Conservation (phyloP, 1,140 invertebrate species). For the Protaetia brevitarsis region DNA sequence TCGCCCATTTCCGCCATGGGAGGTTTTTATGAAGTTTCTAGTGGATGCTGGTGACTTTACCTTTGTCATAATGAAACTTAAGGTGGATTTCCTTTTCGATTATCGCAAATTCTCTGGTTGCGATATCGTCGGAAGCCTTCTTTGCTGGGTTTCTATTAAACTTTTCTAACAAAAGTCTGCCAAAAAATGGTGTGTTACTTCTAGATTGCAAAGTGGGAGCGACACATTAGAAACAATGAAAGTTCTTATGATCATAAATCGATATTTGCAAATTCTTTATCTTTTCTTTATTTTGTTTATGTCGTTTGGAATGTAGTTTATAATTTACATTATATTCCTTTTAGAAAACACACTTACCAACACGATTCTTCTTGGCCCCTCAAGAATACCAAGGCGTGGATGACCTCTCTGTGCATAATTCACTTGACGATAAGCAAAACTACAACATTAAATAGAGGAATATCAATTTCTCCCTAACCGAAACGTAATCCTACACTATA, state of each 20-base stretch:
- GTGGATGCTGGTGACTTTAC: conserved; percentile 64
- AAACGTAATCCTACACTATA: too few species aligned
- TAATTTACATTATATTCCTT: too few species aligned
- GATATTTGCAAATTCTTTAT: too few species aligned
- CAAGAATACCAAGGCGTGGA: conserved; percentile 43
- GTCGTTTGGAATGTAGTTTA: too few species aligned
- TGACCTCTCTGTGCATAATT: conserved; percentile 35
- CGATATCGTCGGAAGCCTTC: conserved; percentile 59
- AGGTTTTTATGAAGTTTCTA: conserved; percentile 63
- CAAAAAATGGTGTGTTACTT: not conserved
- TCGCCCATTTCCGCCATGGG: conserved; percentile 62
- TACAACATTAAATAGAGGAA: conserved; percentile 31
- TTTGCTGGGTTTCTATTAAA: conserved; percentile 57
- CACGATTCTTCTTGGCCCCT: conserved; percentile 46
- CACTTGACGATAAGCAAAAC: conserved; percentile 39
- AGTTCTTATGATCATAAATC: too few species aligned
- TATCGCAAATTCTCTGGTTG: conserved; percentile 62
- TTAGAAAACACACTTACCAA: conserved; percentile 42
- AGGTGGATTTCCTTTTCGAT: conserved; percentile 61
- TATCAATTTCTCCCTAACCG: too few species aligned
- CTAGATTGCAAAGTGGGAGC: too few species aligned
- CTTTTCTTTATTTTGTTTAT: too few species aligned
- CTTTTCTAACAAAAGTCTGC: conserved; percentile 56
- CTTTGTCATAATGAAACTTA: conserved; percentile 66
- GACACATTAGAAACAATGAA: too few species aligned